Evolutionary conservation across 2,888 invertebrate species (phyloP).

Genomic region (Nipponacmea schrenckii): DNA sequence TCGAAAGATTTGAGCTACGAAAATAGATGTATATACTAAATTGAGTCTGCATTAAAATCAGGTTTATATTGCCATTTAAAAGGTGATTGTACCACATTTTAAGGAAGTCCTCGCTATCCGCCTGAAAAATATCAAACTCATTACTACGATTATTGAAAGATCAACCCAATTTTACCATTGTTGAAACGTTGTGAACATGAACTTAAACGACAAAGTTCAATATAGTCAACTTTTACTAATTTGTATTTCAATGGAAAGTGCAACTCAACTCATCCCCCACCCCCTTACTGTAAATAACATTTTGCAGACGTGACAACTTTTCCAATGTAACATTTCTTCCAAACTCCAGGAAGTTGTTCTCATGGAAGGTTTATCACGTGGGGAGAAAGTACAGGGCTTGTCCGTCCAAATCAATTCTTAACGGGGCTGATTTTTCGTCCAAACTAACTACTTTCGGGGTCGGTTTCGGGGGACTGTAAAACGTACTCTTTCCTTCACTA

Average conservation of each 20-base stretch:
- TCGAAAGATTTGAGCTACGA: no score
- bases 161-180: no score
- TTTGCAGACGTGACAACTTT: constrained; percentile 43
- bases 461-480: constrained; percentile 51
- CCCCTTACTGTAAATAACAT: no score
- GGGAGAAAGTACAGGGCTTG: constrained; percentile 61
- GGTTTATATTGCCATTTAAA: constrained; percentile 60
- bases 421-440: constrained; percentile 61
- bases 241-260: no score
- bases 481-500: constrained; percentile 43
- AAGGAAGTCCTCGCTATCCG: constrained; percentile 57
- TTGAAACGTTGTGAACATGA: not conserved
- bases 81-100: constrained; percentile 64
- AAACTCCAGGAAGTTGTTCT: constrained; percentile 62
- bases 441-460: constrained; percentile 55
- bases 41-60: constrained; percentile 58
- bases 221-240: no score
- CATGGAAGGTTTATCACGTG: constrained; percentile 57
- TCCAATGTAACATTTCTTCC: constrained; percentile 54
- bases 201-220: no score
- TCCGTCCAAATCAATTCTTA: constrained; percentile 62
- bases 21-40: no score
- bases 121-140: constrained; percentile 34
- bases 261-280: no score
- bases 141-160: no score